These are phyloP conservation scores for Semotilus atromaculatus DNA, from an alignment of 2,797 vertebrate species.

Conservation along the genomic window DNA sequence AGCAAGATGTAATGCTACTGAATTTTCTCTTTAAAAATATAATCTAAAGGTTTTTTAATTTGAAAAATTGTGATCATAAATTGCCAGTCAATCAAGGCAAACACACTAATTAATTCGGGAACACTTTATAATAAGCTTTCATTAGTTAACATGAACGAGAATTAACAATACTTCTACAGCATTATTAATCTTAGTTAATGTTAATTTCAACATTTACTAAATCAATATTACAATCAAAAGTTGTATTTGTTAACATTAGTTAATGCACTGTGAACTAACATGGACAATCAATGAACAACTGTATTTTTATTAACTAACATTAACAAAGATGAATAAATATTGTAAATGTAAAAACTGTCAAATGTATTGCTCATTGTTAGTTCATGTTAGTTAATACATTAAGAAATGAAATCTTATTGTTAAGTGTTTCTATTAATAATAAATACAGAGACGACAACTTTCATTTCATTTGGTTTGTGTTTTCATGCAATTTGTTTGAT, in stretches of 20 bases:
- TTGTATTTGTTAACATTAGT: not conserved
- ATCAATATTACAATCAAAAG: no score
- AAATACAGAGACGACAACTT: not conserved
- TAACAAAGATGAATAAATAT: not conserved
- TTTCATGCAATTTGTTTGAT: slow-evolving; percentile 22
- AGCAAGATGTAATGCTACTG: not conserved
- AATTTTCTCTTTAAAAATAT: not conserved
- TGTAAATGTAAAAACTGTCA: no score
- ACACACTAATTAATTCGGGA: not conserved
- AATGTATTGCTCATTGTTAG: not conserved
- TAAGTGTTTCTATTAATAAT: no score
- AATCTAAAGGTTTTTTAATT: not conserved
- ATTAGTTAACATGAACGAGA: not conserved
- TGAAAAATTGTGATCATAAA: not conserved
- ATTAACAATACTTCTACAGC: no score
- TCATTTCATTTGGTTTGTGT: not conserved
- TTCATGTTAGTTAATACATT: not conserved
- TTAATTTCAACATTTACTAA: no score
- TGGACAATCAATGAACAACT: not conserved
- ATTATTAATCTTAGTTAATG: no score
- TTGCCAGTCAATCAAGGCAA: not conserved
- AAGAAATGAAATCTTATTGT: not conserved
- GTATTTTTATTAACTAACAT: not conserved
- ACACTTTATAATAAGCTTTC: not conserved
- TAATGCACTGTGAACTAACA: not conserved